Conservation (phyloP, 2,113 vertebrate genomes). For the Gallinago paraguaiae region DNA sequence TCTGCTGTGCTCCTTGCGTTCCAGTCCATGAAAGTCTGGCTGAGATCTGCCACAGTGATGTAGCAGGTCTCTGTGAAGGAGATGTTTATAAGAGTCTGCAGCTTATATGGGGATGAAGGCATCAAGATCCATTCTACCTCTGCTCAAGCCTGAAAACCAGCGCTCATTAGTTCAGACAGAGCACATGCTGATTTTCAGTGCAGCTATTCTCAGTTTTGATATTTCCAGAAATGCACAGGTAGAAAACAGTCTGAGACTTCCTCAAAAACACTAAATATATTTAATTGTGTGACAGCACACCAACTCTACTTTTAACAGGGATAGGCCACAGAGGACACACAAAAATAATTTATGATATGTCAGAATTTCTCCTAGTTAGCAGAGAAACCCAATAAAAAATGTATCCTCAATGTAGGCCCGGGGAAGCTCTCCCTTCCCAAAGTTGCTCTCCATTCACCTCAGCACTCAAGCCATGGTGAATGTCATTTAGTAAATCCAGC, state of each 20-base stretch:
- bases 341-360: not conserved
- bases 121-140: not conserved
- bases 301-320: not conserved
- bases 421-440: not conserved
- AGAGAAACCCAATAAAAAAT: not conserved
- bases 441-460: not conserved
- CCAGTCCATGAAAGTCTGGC: not conserved
- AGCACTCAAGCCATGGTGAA: not conserved
- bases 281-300: not conserved
- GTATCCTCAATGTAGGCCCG: not conserved
- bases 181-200: not conserved
- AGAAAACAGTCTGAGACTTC: not conserved
- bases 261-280: not conserved
- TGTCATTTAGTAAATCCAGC: not conserved
- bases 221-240: not conserved
- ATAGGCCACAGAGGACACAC: not conserved
- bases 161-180: not conserved
- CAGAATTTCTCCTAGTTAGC: not conserved
- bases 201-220: not conserved
- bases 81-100: not conserved
- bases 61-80: not conserved
- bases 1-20: not conserved
- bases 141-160: not conserved
- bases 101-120: not conserved
- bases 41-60: not conserved